Conservation (phyloP, 2,888 invertebrate genomes). For the Leptinotarsa tumamoca region DNA sequence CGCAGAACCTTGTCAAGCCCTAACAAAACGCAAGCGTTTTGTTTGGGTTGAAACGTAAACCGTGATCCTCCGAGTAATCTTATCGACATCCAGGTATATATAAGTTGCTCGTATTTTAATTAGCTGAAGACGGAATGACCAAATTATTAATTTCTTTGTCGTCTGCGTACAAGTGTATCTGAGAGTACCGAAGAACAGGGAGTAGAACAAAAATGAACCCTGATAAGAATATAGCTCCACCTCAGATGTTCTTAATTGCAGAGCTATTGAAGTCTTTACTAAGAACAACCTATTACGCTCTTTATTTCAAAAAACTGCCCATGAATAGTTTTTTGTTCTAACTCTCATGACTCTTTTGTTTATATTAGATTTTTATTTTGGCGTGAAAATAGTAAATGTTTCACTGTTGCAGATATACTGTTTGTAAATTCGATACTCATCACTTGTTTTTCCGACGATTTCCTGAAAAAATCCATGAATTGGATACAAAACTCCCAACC, state of each 20-base stretch:
- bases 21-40: neutral
- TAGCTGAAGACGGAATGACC: neutral
- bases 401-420: no score
- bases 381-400: no score
- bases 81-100: neutral
- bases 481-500: no score
- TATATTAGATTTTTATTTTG: no score
- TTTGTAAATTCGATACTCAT: no score
- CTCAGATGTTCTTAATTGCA: neutral
- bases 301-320: neutral
- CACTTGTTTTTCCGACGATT: no score
- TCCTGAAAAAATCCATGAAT: no score
- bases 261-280: neutral
- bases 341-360: no score
- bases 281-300: neutral
- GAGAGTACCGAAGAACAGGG: neutral
- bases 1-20: no score
- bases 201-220: slow-evolving; percentile 10
- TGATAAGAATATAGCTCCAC: slow-evolving; percentile 5
- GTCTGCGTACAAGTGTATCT: neutral
- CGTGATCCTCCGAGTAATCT: neutral
- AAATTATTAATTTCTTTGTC: neutral
- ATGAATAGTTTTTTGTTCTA: neutral
- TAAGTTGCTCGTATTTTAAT: neutral
- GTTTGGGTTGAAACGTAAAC: neutral